A percentile compares a stretch with the other conserved stretches of the same genome.
These are phyloP conservation scores for Celastrina argiolus DNA, from an alignment of 2,888 invertebrate genomes.

Conservation along the genomic window DNA sequence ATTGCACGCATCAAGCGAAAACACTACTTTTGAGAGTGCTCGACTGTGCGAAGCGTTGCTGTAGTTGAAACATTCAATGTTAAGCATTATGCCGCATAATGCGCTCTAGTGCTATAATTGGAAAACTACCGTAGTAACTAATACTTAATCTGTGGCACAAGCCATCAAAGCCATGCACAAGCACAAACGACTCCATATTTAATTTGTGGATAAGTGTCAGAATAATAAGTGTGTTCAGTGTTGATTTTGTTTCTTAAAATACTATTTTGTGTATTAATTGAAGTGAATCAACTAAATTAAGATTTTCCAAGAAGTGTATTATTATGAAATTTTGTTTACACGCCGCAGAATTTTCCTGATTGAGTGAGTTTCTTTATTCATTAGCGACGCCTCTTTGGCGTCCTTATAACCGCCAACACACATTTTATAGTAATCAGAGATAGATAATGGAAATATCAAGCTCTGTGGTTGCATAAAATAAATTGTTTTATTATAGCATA, in stretches of 20 bases:
- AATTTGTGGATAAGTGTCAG: neutral
- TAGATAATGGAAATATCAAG: neutral
- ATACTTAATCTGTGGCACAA: no score
- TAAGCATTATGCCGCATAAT: no score
- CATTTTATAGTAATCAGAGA: neutral
- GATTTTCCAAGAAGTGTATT: neutral
- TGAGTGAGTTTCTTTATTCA: neutral
- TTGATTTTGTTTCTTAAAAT: neutral
- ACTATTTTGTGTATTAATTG: neutral
- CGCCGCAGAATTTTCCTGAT: neutral
- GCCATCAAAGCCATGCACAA: no score
- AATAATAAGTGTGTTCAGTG: neutral
- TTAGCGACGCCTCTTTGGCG: neutral
- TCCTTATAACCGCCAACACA: conserved; percentile 6
- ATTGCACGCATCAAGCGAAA: no score
- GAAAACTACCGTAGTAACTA: no score
- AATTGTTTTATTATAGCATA: no score
- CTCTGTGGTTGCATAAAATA: neutral
- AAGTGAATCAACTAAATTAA: neutral
- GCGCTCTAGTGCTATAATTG: no score
- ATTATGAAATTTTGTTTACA: conserved; percentile 3
- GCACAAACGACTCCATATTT: neutral
- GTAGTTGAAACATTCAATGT: no score
- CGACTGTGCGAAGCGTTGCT: no score
- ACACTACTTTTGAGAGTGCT: no score